Evolutionary conservation across 2,113 vertebrate species (phyloP).

Genomic region (Motacilla alba): DNA sequence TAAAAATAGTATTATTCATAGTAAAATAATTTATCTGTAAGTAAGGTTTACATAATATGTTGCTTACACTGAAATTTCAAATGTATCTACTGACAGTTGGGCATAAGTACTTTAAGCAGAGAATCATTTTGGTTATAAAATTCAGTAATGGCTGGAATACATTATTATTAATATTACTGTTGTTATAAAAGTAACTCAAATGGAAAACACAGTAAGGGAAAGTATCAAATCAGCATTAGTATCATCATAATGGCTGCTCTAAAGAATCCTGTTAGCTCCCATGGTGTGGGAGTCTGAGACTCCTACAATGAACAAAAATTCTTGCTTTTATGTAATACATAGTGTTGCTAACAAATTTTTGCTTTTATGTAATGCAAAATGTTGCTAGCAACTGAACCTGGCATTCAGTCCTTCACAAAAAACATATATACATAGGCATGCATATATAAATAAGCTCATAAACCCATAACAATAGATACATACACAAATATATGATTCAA

Average conservation of each 20-base stretch:
- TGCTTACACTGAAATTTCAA: background rate
- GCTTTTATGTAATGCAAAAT: conserved; percentile 31
- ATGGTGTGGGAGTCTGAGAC: conserved; percentile 36
- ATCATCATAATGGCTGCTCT: background rate
- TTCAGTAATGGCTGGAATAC: background rate
- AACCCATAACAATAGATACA: background rate
- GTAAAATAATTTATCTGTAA: background rate
- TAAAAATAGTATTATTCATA: background rate
- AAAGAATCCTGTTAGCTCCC: background rate
- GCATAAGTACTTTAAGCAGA: background rate
- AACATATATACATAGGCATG: background rate
- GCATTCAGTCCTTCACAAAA: background rate
- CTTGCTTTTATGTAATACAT: conserved; percentile 33
- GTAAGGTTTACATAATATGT: background rate
- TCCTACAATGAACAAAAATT: conserved; percentile 60
- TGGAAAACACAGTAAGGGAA: background rate
- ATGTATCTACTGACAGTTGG: background rate
- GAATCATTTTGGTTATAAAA: background rate
- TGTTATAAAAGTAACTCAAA: background rate
- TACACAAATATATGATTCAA: background rate
- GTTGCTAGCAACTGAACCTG: background rate
- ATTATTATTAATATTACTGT: background rate
- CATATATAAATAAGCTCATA: background rate
- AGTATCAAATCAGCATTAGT: background rate
- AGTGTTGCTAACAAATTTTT: background rate